phyloP scores from a whole-genome alignment of 2,113 vertebrate species.

The Eptesicus fuscus region DNA sequence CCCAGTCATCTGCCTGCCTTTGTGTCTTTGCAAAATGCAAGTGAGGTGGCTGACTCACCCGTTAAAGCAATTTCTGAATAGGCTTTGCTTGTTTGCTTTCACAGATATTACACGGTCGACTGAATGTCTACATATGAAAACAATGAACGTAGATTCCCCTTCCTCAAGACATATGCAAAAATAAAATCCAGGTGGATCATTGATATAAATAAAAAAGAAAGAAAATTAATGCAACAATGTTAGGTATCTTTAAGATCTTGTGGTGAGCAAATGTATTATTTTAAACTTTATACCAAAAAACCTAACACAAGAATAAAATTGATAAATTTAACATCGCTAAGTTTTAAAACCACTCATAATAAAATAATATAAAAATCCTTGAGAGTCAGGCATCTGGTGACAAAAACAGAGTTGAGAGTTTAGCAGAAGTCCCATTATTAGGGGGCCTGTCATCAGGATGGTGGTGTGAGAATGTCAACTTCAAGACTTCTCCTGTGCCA shows the following conservation, averaged over 20 bases:
- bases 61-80: neutral
- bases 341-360: neutral
- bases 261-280: neutral
- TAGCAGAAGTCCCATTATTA: neutral
- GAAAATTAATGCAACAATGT: neutral
- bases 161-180: neutral
- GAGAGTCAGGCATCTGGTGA: neutral
- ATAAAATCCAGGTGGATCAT: neutral
- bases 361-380: neutral
- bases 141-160: neutral
- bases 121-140: neutral
- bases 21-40: neutral
- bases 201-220: neutral
- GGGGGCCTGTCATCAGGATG: too few relatives aligned
- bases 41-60: neutral
- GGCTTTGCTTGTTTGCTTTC: neutral
- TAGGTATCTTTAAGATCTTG: neutral
- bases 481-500: neutral
- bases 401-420: neutral
- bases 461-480: neutral
- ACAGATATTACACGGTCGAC: neutral
- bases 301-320: neutral
- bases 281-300: neutral
- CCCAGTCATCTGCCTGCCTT: neutral
- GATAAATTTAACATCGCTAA: neutral